Evolutionary conservation across 2,113 vertebrate genomes (phyloP).

Genomic region (Microcebus jonahi): DNA sequence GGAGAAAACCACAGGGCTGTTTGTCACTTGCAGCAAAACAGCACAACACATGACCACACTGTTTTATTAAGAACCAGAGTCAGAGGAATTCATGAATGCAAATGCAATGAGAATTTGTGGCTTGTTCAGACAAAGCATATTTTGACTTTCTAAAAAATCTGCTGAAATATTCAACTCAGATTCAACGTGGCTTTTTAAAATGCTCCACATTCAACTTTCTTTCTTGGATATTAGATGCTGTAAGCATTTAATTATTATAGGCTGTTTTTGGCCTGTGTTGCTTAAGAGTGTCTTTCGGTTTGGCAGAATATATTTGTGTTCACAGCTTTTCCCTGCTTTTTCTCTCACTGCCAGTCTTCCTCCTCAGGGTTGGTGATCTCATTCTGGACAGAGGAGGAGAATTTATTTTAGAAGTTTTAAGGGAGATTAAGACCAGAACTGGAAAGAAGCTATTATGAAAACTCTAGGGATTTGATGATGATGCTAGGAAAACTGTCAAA

Average conservation of each 20-base stretch:
- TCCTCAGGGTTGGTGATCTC: background rate
- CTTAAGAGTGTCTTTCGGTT: background rate
- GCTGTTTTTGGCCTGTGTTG: background rate
- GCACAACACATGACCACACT: background rate
- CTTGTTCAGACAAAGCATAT: constrained; percentile 24
- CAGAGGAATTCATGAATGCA: constrained; percentile 42
- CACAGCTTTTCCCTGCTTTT: background rate
- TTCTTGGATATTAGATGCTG: rapidly evolving
- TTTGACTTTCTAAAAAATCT: constrained; percentile 47
- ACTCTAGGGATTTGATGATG: background rate
- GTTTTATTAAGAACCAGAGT: constrained; percentile 51
- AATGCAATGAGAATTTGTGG: background rate
- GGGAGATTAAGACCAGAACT: constrained; percentile 3
- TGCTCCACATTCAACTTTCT: background rate
- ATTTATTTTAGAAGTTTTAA: constrained; percentile 34
- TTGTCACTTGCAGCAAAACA: background rate
- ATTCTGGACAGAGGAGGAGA: constrained; percentile 1
- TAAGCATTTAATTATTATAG: rapidly evolving
- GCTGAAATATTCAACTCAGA: constrained; percentile 27
- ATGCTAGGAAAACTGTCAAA: background rate
- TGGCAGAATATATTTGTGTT: background rate
- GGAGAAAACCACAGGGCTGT: background rate
- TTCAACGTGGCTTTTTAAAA: background rate
- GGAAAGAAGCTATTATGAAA: background rate
- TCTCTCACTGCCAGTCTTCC: no score